These are phyloP conservation scores for Brachyistius frenatus DNA, from an alignment of 2,113 vertebrate species.

Conservation along the genomic window DNA sequence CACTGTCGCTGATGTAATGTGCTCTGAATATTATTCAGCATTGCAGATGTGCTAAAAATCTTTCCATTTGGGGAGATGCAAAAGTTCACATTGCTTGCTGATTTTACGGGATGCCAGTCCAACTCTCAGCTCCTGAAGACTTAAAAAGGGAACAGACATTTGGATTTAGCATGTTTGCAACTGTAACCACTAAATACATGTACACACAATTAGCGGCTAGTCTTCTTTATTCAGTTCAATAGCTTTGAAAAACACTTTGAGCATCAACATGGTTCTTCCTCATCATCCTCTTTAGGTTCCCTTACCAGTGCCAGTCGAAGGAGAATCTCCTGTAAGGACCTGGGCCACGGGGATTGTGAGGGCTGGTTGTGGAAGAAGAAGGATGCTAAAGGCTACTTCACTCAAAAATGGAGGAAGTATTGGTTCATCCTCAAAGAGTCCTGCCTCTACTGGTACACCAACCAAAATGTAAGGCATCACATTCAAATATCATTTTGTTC, in stretches of 20 bases:
- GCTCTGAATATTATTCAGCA: neutral
- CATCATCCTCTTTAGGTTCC: slow-evolving; percentile 76
- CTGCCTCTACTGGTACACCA: slow-evolving; percentile 94
- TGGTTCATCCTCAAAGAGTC: slow-evolving; percentile 95
- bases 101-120: neutral
- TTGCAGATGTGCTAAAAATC: neutral
- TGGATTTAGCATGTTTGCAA: neutral
- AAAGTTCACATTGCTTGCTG: neutral
- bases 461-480: slow-evolving; percentile 89
- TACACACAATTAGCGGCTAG: no score
- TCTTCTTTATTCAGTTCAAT: neutral
- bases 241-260: neutral
- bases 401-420: slow-evolving; percentile 94
- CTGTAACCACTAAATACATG: neutral
- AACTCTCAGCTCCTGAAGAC: neutral
- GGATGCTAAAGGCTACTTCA: slow-evolving; percentile 92
- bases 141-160: neutral
- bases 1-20: neutral
- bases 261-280: neutral
- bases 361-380: slow-evolving; percentile 95
- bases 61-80: neutral
- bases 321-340: slow-evolving; percentile 91
- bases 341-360: slow-evolving; percentile 92
- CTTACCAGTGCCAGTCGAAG: slow-evolving; percentile 89
- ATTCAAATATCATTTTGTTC: neutral